Evolutionary conservation across 1,140 invertebrate genomes (phyloP), one percentile per base, ranked within the genome.

Genomic region (Scaptomyza montana): DNA sequence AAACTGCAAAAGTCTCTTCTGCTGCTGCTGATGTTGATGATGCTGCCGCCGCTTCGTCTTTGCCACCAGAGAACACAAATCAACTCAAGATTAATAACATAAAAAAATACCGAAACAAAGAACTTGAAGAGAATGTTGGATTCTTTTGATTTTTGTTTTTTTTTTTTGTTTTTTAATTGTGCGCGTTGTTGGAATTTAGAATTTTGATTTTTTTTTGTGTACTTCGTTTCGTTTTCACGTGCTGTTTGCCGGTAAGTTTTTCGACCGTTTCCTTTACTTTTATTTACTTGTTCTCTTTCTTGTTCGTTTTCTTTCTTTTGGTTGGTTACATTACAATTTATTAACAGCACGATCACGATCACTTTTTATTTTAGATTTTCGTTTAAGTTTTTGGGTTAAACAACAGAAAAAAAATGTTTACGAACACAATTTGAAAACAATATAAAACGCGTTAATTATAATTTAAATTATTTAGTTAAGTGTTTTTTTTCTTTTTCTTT

Each of bases 361-460:
- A 36, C 33, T 36, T 71, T 66, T 45, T 41, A 50, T 36, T 70
- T 39, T 66, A 21, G 63, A 55, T 68, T 72, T 72, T 66, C 25
- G 53, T 59, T 64, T 46, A 21, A 19, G 9, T 47, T 61, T 72
- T 43, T 70, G n/a, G 45, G 16, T 59, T 63, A 57, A 21, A 33
- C 0, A 36, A 56, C 13, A 74, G 79, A 66, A 59, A 47, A 85
- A 84, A 78, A 82, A 69, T 87, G 67, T 87, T 87, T 86, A 78
- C 81, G 82, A 86, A 85, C 81, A 86, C 81, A 85, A 85, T 78
- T 62, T 67, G 30, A 50, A 61, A 81, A 64, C 59, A 74, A 74
- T 62, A 74, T 62, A n/a, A 9, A 67, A 73, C 70, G 49, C 64
- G 70, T 67, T 46, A 56, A 64, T 69, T 68, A 67, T 60, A 59